A percentile compares a stretch with the other conserved stretches of the same genome.
Conservation (phyloP, 2,797 vertebrate genomes). For the Acrossocheilus fasciatus region DNA sequence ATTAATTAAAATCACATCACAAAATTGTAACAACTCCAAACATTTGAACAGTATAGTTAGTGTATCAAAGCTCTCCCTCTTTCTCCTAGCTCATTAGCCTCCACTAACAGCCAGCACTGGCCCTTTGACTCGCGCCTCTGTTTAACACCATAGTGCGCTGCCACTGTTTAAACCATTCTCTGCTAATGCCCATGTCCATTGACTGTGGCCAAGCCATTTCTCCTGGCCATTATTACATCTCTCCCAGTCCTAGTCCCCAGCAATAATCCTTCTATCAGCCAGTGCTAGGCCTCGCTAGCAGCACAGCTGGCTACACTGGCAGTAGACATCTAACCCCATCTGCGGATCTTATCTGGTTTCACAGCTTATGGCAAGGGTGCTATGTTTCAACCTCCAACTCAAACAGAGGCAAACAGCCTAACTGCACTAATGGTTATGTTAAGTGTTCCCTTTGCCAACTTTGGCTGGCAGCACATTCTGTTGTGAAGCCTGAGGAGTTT, state of each 20-base stretch:
- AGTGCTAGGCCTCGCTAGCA: slow-evolving; percentile 64
- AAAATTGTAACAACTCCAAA: background rate
- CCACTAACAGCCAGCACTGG: slow-evolving; percentile 14
- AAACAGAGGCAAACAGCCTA: slow-evolving; percentile 50
- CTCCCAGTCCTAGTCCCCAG: slow-evolving; percentile 67
- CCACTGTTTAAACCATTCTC: slow-evolving; percentile 62
- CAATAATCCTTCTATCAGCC: slow-evolving; percentile 73
- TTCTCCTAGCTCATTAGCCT: slow-evolving; percentile 16
- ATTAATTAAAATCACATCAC: background rate
- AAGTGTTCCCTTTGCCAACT: slow-evolving; percentile 26
- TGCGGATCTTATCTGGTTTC: slow-evolving; percentile 65
- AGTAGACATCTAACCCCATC: slow-evolving; percentile 66
- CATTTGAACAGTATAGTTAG: background rate
- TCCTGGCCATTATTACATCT: slow-evolving; percentile 65
- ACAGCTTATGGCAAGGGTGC: slow-evolving; percentile 30
- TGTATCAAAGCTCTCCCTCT: slow-evolving; percentile 19
- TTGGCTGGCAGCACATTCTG: slow-evolving; percentile 23
- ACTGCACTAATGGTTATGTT: slow-evolving; percentile 46
- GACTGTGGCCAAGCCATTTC: slow-evolving; percentile 65
- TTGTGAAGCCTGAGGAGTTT: slow-evolving; percentile 34
- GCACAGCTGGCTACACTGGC: slow-evolving; percentile 72
- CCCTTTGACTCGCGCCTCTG: slow-evolving; percentile 9
- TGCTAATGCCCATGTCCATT: slow-evolving; percentile 60
- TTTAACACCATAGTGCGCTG: slow-evolving; percentile 54
- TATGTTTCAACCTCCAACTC: slow-evolving; percentile 46